phyloP scores from a whole-genome alignment of 2,888 invertebrate genomes.

The Vandiemenella viatica region DNA sequence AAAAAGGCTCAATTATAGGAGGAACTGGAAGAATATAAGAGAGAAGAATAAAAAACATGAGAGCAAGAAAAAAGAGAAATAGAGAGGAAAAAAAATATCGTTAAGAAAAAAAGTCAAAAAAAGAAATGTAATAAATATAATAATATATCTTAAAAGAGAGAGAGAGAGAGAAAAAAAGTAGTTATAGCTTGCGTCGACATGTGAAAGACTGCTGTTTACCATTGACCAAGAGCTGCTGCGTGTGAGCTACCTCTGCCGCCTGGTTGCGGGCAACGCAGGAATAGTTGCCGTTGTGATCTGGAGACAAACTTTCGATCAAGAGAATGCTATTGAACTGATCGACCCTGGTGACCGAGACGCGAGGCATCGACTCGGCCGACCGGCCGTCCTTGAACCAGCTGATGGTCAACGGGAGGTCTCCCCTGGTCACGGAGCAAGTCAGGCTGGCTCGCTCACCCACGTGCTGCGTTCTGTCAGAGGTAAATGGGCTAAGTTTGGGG shows the following conservation, averaged over 20 bases:
- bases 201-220: constrained; percentile 41
- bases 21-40: constrained; percentile 52
- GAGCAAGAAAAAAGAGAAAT: constrained; percentile 36
- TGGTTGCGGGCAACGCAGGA: constrained; percentile 57
- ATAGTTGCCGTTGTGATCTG: constrained; percentile 64
- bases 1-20: constrained; percentile 73
- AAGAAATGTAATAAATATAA: constrained; percentile 23
- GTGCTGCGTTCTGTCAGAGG: constrained; percentile 48
- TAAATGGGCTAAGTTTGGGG: constrained; percentile 61
- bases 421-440: constrained; percentile 59
- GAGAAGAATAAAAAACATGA: constrained; percentile 41
- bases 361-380: constrained; percentile 43
- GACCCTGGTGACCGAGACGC: constrained; percentile 53
- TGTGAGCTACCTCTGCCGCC: constrained; percentile 57
- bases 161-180: constrained; percentile 3
- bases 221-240: constrained; percentile 59
- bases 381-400: constrained; percentile 62
- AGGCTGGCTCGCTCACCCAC: constrained; percentile 58
- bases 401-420: constrained; percentile 60
- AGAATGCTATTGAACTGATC: constrained; percentile 64
- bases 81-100: constrained; percentile 12
- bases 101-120: constrained; percentile 25
- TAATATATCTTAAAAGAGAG: constrained; percentile 17
- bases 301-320: constrained; percentile 57
- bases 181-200: neutral